These are phyloP conservation scores for Xiphophorus couchianus DNA, from an alignment of 2,113 vertebrate species.

Conservation along the genomic window DNA sequence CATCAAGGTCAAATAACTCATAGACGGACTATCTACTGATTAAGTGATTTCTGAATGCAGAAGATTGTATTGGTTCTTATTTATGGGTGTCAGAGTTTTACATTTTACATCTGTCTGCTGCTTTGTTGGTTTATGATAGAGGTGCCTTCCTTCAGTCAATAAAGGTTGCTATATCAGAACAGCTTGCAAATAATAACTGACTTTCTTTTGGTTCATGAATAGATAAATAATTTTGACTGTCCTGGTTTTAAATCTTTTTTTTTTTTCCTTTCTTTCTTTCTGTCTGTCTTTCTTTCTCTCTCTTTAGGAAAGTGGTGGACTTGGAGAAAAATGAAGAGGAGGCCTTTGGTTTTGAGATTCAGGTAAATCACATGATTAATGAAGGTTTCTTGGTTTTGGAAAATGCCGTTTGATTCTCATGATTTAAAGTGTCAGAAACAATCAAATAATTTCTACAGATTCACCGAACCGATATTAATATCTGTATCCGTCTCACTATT, in stretches of 20 bases:
- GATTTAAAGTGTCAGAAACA: constrained; percentile 1
- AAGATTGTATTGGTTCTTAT: background rate
- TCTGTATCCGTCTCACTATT: too few relatives aligned
- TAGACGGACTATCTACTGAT: background rate
- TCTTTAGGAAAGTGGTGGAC: constrained; percentile 85
- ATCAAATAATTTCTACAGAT: background rate
- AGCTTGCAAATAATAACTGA: background rate
- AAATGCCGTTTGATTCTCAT: constrained; percentile 20
- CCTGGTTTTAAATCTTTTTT: background rate
- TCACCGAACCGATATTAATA: too few relatives aligned
- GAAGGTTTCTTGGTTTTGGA: background rate
- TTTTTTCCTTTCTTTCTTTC: too few relatives aligned
- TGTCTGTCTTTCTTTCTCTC: background rate
- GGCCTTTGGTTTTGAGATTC: constrained; percentile 95
- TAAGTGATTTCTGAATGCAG: background rate
- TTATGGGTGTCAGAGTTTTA: too few relatives aligned
- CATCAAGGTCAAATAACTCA: background rate
- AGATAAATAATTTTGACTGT: too few relatives aligned
- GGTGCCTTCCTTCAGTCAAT: background rate
- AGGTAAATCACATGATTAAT: constrained; percentile 81
- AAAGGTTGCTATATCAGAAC: background rate
- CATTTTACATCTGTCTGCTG: background rate
- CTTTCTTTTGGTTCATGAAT: background rate
- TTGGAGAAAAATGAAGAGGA: constrained; percentile 90
- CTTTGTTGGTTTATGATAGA: background rate